Evolutionary conservation across 2,113 vertebrate genomes (phyloP), one percentile per base, ranked within the genome.

Genomic region (Tricholaema leucomelas): DNA sequence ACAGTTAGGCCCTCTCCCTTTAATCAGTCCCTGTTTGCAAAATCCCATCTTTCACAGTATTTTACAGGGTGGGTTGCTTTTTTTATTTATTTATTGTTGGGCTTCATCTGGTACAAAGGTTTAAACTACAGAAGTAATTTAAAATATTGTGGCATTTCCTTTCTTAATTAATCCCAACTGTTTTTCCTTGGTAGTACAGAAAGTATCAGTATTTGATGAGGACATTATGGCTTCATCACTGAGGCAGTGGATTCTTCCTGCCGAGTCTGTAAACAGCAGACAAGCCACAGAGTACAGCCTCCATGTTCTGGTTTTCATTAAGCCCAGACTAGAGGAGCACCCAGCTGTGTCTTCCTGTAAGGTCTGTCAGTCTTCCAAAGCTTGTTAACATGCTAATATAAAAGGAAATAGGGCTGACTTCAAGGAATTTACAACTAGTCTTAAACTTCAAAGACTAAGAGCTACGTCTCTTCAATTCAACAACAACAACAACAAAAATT

Each of bases 311-410:
- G 91, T 97, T 98, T 97, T 97, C 96, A 98, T 98, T 98, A 98
- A 92, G 83, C 88, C 93, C 81, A 87, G 97, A 95, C 96, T 89
- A 81, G 87, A 97, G 97, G 96, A 97, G 95, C 97, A 92, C 96
- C 97, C 98, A 98, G 98, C 97, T 98, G 97, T 92, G 97, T 97
- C 96, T 96, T 97, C 97, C 97, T 97, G 96, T 97, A 96, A 97
- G 97, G 95, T 94, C 96, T 97, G 97, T 97, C 97, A 96, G 96
- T 96, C 97, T 94, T 97, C 97, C 97, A 97, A 95, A 96, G 96
- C 97, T 98, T 98, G 98, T 98, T 98, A 98, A 98, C 97, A 98
- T 97, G 95, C 96, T 97, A 97, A 97, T 98, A 98, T 97, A 97
- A 98, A 98, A 98, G 97, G 97, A 97, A 98, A 96, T 96, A 96